Percentiles rank a stretch among this genome's conserved stretches.
Conservation (phyloP, 2,797 vertebrate species). For the Pempheris klunzingeri region DNA sequence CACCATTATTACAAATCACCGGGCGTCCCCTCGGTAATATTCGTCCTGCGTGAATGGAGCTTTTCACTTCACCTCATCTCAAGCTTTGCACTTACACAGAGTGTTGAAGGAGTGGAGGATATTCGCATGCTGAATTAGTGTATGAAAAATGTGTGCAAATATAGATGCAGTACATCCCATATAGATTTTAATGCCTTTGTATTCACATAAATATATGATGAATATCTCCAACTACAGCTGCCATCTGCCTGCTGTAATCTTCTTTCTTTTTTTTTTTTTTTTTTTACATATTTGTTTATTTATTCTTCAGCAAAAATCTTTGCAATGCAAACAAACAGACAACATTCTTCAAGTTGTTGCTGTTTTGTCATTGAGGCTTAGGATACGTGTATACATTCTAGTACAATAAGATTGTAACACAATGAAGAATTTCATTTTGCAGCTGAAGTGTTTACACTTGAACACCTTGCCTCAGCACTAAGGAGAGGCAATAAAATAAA, state of each 20-base stretch:
- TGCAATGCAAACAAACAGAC: neutral
- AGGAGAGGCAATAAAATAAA: slow-evolving; percentile 38
- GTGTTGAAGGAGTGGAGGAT: slow-evolving; percentile 24
- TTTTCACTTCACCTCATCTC: slow-evolving; percentile 26
- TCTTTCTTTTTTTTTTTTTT: no score
- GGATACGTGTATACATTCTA: neutral
- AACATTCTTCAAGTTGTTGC: neutral
- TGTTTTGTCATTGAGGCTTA: neutral
- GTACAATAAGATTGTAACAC: neutral
- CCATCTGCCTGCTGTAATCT: neutral
- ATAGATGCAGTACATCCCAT: slow-evolving; percentile 1
- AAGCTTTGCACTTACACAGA: slow-evolving; percentile 19
- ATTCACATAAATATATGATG: slow-evolving; percentile 19
- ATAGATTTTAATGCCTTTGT: slow-evolving; percentile 33
- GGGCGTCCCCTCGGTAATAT: slow-evolving; percentile 36
- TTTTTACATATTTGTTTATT: slow-evolving; percentile 12
- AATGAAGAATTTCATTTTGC: slow-evolving; percentile 7
- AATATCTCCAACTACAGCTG: neutral
- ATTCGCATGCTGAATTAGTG: slow-evolving; percentile 17
- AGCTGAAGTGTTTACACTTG: neutral
- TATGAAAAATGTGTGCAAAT: slow-evolving; percentile 14
- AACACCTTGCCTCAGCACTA: slow-evolving; percentile 9
- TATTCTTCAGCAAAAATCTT: neutral
- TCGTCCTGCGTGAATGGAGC: slow-evolving; percentile 35
- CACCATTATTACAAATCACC: slow-evolving; percentile 59